Conservation (phyloP, 2,888 invertebrate genomes). For the Drosophila cognata region DNA sequence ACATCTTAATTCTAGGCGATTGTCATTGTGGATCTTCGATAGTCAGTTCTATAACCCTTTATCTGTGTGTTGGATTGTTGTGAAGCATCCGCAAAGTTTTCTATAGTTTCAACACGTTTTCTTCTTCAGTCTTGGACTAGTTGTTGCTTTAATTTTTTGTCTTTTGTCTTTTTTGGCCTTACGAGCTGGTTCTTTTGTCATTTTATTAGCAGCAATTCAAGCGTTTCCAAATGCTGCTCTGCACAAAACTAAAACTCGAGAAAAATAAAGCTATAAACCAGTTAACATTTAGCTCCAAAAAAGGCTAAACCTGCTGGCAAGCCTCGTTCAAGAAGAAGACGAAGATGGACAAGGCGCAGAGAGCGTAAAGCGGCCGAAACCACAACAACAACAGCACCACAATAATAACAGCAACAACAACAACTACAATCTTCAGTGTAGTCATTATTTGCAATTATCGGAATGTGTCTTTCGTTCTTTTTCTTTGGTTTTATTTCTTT, state of each 20-base stretch:
- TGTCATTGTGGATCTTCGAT: not conserved
- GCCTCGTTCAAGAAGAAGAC: constrained; percentile 36
- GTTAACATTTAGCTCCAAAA: constrained; percentile 78
- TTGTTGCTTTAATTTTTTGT: constrained; percentile 29
- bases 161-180: constrained; percentile 11
- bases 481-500: constrained; percentile 45
- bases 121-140: constrained; percentile 26
- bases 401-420: constrained; percentile 24
- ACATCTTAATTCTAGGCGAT: not conserved
- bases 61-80: constrained; percentile 4
- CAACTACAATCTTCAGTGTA: constrained; percentile 56
- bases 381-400: constrained; percentile 28
- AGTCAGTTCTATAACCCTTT: constrained; percentile 1
- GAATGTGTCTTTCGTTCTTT: constrained; percentile 71
- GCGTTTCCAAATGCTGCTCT: constrained; percentile 45
- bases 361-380: constrained; percentile 48
- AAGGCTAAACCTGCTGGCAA: constrained; percentile 61
- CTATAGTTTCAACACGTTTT: constrained; percentile 36
- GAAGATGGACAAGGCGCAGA: constrained; percentile 19
- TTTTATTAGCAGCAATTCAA: constrained; percentile 51
- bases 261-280: constrained; percentile 66
- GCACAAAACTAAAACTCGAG: constrained; percentile 17
- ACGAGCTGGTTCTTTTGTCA: constrained; percentile 48
- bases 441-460: constrained; percentile 80
- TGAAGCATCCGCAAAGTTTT: constrained; percentile 28